Percentiles rank a stretch among this genome's conserved stretches.
phyloP scores from a whole-genome alignment of 1,140 invertebrate genomes.

The Psilanteris sp. region DNA sequence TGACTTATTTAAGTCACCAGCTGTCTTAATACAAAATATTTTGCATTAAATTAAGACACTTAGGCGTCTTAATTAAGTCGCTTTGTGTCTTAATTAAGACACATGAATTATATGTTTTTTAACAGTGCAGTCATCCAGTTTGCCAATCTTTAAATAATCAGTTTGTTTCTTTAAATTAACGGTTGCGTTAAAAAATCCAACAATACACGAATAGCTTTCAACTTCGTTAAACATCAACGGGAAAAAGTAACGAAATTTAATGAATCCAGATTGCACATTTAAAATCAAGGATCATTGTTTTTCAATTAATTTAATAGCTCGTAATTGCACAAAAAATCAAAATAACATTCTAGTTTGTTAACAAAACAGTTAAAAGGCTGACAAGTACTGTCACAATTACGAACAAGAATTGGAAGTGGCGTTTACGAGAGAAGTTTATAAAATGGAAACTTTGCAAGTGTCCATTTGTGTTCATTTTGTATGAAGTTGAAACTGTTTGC shows the following conservation, averaged over 20 bases:
- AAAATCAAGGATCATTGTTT: slow-evolving; percentile 19
- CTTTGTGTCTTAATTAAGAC: no score
- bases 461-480: slow-evolving; percentile 54
- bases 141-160: no score
- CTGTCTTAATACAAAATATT: no score
- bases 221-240: no score
- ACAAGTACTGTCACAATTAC: slow-evolving; percentile 53
- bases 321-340: slow-evolving; percentile 30
- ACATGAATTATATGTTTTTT: no score
- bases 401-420: slow-evolving; percentile 58
- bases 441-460: slow-evolving; percentile 55
- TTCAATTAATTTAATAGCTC: slow-evolving; percentile 35
- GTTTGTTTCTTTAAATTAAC: no score
- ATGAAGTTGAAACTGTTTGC: slow-evolving; percentile 47
- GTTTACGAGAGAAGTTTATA: slow-evolving; percentile 58
- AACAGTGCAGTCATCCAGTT: no score
- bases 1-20: no score
- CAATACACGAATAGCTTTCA: no score
- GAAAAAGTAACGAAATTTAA: background rate
- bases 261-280: background rate
- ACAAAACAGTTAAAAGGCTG: slow-evolving; percentile 44
- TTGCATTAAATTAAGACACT: no score
- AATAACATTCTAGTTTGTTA: slow-evolving; percentile 42
- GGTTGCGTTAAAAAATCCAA: no score
- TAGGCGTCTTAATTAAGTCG: no score